These are phyloP conservation scores for Apodemus agrarius DNA, from an alignment of 2,797 vertebrate genomes.

Conservation along the genomic window DNA sequence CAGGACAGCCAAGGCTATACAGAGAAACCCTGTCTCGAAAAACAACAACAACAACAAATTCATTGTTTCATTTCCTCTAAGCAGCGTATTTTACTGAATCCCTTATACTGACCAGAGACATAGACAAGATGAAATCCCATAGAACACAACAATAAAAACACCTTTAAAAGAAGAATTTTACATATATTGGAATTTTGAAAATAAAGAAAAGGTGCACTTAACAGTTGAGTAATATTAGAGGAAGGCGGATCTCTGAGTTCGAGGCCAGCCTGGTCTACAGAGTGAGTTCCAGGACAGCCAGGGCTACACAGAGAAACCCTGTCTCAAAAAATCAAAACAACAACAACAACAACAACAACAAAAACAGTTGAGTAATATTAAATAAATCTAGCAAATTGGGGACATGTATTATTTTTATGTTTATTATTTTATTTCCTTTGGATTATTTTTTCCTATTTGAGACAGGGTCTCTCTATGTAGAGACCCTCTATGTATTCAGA, in stretches of 20 bases:
- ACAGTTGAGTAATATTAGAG: too few relatives aligned
- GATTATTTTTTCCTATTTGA: neutral
- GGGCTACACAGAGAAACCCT: too few relatives aligned
- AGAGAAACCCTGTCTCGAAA: too few relatives aligned
- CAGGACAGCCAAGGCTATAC: too few relatives aligned
- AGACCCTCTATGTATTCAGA: too few relatives aligned
- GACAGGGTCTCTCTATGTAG: neutral
- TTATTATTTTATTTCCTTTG: neutral
- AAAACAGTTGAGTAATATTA: slow-evolving; percentile 43
- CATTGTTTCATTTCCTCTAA: slow-evolving; percentile 2
- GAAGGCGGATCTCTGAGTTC: too few relatives aligned
- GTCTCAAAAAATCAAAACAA: too few relatives aligned
- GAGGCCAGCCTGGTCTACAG: too few relatives aligned
- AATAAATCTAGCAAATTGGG: slow-evolving; percentile 6
- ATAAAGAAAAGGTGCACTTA: neutral
- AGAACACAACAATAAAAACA: neutral
- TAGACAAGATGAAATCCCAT: slow-evolving; percentile 13
- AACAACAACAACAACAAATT: too few relatives aligned
- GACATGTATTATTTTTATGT: neutral
- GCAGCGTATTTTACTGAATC: neutral
- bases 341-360: too few relatives aligned
- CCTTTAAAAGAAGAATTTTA: neutral
- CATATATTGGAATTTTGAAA: neutral
- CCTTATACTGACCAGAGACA: neutral
- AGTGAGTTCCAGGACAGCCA: too few relatives aligned